A percentile compares a stretch with the other conserved stretches of the same genome.
phyloP scores from a whole-genome alignment of 1,140 invertebrate genomes.

The Elymnias hypermnestra region DNA sequence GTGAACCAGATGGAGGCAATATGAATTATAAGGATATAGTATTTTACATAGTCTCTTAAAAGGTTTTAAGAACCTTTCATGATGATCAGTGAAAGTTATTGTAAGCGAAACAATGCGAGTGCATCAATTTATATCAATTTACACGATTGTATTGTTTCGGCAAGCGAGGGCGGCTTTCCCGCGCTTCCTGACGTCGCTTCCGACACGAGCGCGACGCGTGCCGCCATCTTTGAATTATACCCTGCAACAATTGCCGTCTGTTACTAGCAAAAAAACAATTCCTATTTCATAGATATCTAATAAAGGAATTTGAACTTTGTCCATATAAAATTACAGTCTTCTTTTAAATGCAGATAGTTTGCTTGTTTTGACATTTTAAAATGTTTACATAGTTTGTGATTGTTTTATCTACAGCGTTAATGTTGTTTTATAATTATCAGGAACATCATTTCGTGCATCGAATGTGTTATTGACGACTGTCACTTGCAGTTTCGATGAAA shows the following conservation, averaged over 20 bases:
- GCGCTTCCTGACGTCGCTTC: constrained; percentile 61
- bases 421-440: constrained; percentile 69
- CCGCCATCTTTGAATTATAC: constrained; percentile 65
- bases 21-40: too few species aligned
- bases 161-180: constrained; percentile 49
- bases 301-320: constrained; percentile 15
- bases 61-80: constrained; percentile 22
- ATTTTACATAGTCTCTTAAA: neutral
- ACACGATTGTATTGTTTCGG: constrained; percentile 67
- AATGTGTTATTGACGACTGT: constrained; percentile 32
- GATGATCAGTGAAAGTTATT: constrained; percentile 20
- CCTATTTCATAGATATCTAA: constrained; percentile 12
- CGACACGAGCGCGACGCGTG: constrained; percentile 67
- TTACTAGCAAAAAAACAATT: constrained; percentile 47
- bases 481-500: constrained; percentile 39
- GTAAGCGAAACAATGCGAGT: constrained; percentile 49
- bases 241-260: constrained; percentile 53
- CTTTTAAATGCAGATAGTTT: neutral
- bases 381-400: constrained; percentile 30
- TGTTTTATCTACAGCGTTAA: constrained; percentile 62
- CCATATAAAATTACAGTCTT: too few species aligned
- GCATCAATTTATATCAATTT: constrained; percentile 75
- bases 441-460: constrained; percentile 40
- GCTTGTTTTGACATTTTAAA: constrained; percentile 19
- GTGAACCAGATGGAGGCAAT: too few species aligned